Evolutionary conservation across 92 coral and sea anemone species (phyloP), one percentile per base, ranked within the genome.

Genomic region (Heteractis magnifica): DNA sequence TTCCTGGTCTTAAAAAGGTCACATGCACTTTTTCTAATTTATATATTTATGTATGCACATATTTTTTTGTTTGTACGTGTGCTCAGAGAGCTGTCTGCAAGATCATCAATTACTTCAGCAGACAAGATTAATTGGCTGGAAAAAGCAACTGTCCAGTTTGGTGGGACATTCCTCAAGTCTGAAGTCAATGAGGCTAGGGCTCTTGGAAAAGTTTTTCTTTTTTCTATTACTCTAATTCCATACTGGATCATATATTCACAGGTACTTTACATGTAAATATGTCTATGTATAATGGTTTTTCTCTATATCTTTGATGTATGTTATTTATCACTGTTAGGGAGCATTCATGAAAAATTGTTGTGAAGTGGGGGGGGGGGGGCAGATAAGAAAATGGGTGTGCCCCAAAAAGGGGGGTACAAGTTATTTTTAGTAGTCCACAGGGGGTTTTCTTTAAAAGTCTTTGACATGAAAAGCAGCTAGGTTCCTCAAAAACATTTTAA

Each of bases 241-340:
- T 96, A 94, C 85, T 92, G 95, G 98, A 92, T 93, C 83, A 92
- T 96, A 26, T 92, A 96, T 68, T 87, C 89, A 77, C 98, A 95
- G 98, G 98, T 94, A 84, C 26, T 26, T 6, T 13, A 72, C 23
- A 12, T 8, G 6, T 75, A 3, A 75, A 11, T 48, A 8, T 21
- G 44, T 34, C 3, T 34, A 34, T 2, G 44, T 34, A 34, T 34
- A 34, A 34, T 34, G 3, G 44, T 0, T 34, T 34, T 34, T 34
- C 44, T 34, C 44, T 34, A 34, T 34, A 34, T 2, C 44, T 34
- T 34, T 34, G 3, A 34, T 34, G 44, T 34, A 34, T 0, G 44
- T 34, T 34, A 34, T 34, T 34, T 34, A 34, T 34, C 44, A 34
- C 44, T 34, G 44, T 34, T 34, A 34, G 44, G 44, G 44, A 34